These are phyloP conservation scores for Ornithorhynchus anatinus DNA, from an alignment of 2,113 vertebrate species.

Conservation along the genomic window DNA sequence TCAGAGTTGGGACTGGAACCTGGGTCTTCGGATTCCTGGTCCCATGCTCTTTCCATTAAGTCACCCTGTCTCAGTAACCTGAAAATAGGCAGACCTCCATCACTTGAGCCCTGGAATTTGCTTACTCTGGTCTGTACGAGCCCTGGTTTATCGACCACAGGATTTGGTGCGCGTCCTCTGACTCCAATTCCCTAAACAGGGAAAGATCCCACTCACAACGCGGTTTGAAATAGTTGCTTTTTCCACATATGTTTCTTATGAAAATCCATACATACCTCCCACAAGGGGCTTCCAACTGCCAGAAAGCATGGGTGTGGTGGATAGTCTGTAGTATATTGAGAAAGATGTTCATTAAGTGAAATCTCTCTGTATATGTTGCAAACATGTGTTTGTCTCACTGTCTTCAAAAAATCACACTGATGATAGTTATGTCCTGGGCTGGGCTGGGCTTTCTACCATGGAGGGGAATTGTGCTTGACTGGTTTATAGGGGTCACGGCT, in stretches of 20 bases:
- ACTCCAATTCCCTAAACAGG: not conserved
- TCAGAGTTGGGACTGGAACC: too few relatives aligned
- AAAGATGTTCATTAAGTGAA: not conserved
- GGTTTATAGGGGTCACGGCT: constrained; percentile 60
- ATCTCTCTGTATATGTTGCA: not conserved
- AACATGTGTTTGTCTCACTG: not conserved
- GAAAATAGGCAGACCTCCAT: too few relatives aligned
- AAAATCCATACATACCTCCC: not conserved
- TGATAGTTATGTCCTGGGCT: constrained; percentile 19
- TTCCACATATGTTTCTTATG: not conserved
- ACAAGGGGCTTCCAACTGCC: not conserved
- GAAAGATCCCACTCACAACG: not conserved
- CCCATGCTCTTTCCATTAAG: too few relatives aligned
- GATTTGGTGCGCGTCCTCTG: too few relatives aligned
- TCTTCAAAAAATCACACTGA: not conserved
- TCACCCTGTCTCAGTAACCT: too few relatives aligned
- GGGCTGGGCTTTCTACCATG: constrained; percentile 20
- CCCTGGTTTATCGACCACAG: too few relatives aligned
- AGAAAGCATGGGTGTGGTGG: not conserved
- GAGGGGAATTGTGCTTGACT: constrained; percentile 61
- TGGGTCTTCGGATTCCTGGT: too few relatives aligned
- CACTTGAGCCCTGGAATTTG: too few relatives aligned
- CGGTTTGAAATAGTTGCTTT: not conserved
- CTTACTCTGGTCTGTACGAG: too few relatives aligned
- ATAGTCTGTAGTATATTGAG: not conserved